Evolutionary conservation across 2,888 invertebrate genomes (phyloP).

Genomic region (Gari tellinella): DNA sequence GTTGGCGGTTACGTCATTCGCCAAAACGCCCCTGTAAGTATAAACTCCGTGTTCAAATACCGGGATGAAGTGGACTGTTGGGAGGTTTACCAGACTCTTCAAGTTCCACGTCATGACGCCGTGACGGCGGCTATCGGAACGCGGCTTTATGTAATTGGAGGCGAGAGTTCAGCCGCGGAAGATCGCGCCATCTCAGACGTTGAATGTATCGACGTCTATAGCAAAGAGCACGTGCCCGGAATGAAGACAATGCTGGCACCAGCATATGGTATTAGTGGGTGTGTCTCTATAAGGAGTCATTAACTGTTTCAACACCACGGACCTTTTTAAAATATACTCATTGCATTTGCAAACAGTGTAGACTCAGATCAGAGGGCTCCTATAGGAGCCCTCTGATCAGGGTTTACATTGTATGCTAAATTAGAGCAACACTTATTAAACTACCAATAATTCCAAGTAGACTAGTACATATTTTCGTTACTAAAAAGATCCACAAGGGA

Average conservation of each 20-base stretch:
- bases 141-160: conserved; percentile 72
- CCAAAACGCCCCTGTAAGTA: conserved; percentile 51
- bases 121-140: conserved; percentile 60
- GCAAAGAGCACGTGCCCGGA: conserved; percentile 25
- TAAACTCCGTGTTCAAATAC: conserved; percentile 71
- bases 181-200: conserved; percentile 65
- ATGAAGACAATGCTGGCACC: conserved; percentile 36
- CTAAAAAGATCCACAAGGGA: no score
- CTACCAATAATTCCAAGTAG: no score
- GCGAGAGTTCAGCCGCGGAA: conserved; percentile 65
- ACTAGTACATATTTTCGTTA: no score
- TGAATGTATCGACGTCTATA: conserved; percentile 69
- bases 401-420: no score
- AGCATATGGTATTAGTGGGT: conserved; percentile 42
- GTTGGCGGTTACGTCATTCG: conserved; percentile 72
- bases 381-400: no score
- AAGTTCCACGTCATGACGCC: conserved; percentile 66
- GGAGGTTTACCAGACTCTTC: conserved; percentile 56
- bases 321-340: no score
- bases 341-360: no score
- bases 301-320: no score
- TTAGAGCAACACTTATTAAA: no score
- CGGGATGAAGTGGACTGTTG: conserved; percentile 65
- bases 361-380: no score
- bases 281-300: neutral